phyloP scores from a whole-genome alignment of 92 coral and sea anemone genomes.

The Palythoa grandiflora region DNA sequence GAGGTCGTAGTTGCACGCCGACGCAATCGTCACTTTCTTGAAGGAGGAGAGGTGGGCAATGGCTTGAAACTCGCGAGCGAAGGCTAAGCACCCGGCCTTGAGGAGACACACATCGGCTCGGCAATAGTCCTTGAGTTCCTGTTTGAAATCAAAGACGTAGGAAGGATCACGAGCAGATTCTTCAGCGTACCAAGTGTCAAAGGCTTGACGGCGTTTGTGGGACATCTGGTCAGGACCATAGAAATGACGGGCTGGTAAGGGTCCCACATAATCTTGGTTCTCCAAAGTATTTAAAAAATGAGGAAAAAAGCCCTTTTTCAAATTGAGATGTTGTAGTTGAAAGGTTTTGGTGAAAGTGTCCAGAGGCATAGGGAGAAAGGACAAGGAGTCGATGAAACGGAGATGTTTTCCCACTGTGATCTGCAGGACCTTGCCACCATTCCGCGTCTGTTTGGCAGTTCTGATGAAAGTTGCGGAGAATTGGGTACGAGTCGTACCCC shows the following conservation, averaged over 20 bases:
- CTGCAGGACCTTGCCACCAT: constrained; percentile 44
- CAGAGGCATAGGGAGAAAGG: constrained; percentile 10
- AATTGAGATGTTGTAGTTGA: constrained; percentile 1
- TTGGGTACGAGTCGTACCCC: no score
- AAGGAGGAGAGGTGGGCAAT: constrained; percentile 21
- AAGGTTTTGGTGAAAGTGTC: constrained; percentile 41
- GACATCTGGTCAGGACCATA: constrained; percentile 49
- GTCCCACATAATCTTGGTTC: constrained; percentile 46
- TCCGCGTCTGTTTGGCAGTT: constrained; percentile 12
- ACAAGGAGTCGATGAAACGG: constrained; percentile 8
- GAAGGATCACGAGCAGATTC: background rate
- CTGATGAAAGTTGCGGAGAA: background rate
- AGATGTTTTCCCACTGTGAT: constrained; percentile 14
- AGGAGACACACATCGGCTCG: constrained; percentile 17
- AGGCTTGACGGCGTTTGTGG: constrained; percentile 13
- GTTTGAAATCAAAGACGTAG: background rate
- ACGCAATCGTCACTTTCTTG: constrained; percentile 22
- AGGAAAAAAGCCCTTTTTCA: constrained; percentile 47
- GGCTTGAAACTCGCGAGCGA: constrained; percentile 2
- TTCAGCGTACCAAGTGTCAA: constrained; percentile 40
- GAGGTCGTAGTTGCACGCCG: constrained; percentile 36
- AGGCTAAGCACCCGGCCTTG: constrained; percentile 19
- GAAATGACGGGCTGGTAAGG: constrained; percentile 7
- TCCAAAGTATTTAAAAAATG: background rate
- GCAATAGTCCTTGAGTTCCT: constrained; percentile 40